A percentile compares a stretch with the other conserved stretches of the same genome.
phyloP scores from a whole-genome alignment of 2,888 invertebrate species.

The Allolobophora icterica region DNA sequence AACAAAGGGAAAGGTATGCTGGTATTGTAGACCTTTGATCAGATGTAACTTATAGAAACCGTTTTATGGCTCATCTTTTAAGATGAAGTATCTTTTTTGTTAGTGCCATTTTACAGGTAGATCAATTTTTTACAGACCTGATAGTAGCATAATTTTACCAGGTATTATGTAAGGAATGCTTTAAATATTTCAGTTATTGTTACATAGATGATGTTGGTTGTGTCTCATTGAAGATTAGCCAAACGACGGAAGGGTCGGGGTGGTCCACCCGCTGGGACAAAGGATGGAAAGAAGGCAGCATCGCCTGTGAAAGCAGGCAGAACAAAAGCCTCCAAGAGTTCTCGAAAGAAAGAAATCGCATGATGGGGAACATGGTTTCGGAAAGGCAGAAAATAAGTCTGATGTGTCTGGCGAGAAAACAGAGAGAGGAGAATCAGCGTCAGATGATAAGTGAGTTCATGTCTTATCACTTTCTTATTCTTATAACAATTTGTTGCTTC shows the following conservation, averaged over 20 bases:
- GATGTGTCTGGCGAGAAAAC: slow-evolving; percentile 56
- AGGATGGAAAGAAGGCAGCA: slow-evolving; percentile 53
- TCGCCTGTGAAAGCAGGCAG: slow-evolving; percentile 51
- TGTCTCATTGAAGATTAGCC: slow-evolving; percentile 17
- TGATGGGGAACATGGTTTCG: slow-evolving; percentile 52
- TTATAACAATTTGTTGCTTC: background rate
- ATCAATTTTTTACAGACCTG: background rate
- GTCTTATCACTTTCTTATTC: background rate
- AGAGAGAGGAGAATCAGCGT: slow-evolving; percentile 49
- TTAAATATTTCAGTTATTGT: background rate
- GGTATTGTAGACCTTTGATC: background rate
- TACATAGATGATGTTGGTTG: background rate
- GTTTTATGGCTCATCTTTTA: background rate
- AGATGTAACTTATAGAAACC: background rate
- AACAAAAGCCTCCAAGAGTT: slow-evolving; percentile 51
- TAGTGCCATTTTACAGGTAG: background rate
- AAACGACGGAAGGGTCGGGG: background rate
- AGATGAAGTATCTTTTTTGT: background rate
- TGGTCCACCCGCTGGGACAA: slow-evolving; percentile 43
- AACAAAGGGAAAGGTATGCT: background rate
- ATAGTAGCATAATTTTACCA: background rate
- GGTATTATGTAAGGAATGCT: background rate
- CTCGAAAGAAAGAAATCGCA: slow-evolving; percentile 51
- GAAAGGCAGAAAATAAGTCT: slow-evolving; percentile 47
- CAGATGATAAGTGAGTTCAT: slow-evolving; percentile 43